Conservation (phyloP, 2,888 invertebrate genomes). For the Holacanthella duospinosa region DNA sequence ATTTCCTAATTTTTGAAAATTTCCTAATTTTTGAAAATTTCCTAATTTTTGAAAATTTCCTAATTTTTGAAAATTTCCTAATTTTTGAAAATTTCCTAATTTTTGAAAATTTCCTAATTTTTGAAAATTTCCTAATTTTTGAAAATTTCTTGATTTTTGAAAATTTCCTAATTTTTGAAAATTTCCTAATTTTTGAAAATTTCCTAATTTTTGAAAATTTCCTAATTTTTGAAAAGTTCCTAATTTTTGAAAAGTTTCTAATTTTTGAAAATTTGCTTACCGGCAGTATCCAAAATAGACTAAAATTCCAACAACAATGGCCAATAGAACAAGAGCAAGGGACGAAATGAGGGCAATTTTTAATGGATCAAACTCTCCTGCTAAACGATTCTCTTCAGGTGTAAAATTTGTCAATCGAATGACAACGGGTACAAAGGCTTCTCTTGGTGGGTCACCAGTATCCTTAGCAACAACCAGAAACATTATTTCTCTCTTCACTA, state of each 20-base stretch:
- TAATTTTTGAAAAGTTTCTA: background rate
- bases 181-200: no score
- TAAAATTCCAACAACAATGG: conserved; percentile 28
- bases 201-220: no score
- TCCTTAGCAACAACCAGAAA: conserved; percentile 72
- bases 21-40: no score
- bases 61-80: no score
- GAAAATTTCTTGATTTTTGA: no score
- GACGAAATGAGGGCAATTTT: conserved; percentile 33
- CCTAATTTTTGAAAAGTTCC: background rate
- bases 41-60: no score
- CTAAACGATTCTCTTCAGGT: conserved; percentile 22
- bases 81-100: no score
- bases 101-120: no score
- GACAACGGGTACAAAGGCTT: conserved; percentile 35
- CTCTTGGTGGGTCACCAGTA: conserved; percentile 63
- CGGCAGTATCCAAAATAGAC: conserved; percentile 36
- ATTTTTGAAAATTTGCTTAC: conserved; percentile 16
- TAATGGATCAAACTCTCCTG: conserved; percentile 28
- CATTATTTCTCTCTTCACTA: conserved; percentile 36
- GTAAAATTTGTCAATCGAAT: conserved; percentile 28
- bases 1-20: no score
- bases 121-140: no score
- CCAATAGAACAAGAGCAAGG: conserved; percentile 24
- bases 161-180: no score